phyloP scores from a whole-genome alignment of 2,888 invertebrate species.

The Sarcophaga subvicina region DNA sequence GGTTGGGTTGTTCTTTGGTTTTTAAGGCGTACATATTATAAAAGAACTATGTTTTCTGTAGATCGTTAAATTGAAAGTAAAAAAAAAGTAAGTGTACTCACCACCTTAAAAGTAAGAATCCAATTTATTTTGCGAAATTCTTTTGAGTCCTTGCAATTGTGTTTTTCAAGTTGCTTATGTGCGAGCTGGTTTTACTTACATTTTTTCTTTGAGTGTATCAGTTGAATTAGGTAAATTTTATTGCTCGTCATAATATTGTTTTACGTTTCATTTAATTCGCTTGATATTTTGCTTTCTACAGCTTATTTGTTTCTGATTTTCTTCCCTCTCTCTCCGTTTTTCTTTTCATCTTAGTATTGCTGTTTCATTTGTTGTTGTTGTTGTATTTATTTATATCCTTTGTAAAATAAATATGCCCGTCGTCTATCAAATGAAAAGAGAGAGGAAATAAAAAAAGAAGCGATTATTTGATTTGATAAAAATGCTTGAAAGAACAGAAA shows the following conservation, averaged over 20 bases:
- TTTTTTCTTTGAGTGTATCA: background rate
- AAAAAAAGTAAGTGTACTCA: too few relatives aligned
- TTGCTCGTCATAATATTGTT: slow-evolving; percentile 36
- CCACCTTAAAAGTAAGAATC: too few relatives aligned
- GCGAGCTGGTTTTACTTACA: background rate
- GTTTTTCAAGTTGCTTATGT: too few relatives aligned
- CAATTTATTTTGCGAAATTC: too few relatives aligned
- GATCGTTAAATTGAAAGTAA: too few relatives aligned
- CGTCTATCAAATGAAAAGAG: background rate
- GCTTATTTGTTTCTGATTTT: slow-evolving; percentile 19
- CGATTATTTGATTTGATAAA: background rate
- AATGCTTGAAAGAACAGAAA: background rate
- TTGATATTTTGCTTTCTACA: slow-evolving; percentile 2
- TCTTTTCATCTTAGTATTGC: too few relatives aligned
- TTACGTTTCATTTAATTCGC: slow-evolving; percentile 51
- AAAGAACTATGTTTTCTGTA: too few relatives aligned
- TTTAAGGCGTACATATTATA: too few relatives aligned
- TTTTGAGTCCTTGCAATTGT: too few relatives aligned
- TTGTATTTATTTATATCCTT: background rate
- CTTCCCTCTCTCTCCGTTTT: background rate
- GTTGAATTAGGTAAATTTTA: background rate
- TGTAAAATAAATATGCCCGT: background rate
- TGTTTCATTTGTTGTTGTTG: too few relatives aligned
- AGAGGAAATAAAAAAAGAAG: background rate
- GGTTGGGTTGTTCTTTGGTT: too few relatives aligned